A percentile compares a stretch with the other conserved stretches of the same genome.
These are phyloP conservation scores for Oryzias dopingdopingensis DNA, from an alignment of 2,797 vertebrate genomes.

Conservation along the genomic window DNA sequence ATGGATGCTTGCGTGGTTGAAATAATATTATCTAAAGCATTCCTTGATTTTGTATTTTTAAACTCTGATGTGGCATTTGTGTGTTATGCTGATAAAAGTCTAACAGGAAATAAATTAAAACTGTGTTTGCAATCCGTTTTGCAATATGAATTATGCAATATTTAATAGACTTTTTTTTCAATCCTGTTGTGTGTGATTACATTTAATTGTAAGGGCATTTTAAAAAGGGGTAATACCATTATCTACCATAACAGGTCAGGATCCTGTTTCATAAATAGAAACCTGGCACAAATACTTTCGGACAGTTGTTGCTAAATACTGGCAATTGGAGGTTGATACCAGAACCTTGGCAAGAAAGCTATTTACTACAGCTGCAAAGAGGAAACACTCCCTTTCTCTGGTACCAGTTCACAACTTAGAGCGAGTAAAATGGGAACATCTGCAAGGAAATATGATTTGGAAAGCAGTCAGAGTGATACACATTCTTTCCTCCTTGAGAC, in stretches of 20 bases:
- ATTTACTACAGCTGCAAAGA: constrained; percentile 36
- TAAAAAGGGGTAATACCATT: constrained; percentile 7
- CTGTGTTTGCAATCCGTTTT: too few relatives aligned
- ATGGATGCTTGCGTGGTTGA: too few relatives aligned
- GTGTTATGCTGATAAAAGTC: too few relatives aligned
- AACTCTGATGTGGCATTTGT: too few relatives aligned
- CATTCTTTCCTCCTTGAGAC: constrained; percentile 10
- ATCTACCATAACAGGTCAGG: constrained; percentile 14
- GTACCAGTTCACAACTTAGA: constrained; percentile 21
- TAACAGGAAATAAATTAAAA: too few relatives aligned
- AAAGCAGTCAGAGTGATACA: constrained; percentile 1
- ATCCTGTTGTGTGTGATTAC: too few relatives aligned
- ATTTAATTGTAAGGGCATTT: neutral
- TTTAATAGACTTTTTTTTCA: neutral
- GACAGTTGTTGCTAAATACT: constrained; percentile 15
- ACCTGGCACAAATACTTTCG: constrained; percentile 28
- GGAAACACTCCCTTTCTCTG: constrained; percentile 31
- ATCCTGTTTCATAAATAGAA: constrained; percentile 16
- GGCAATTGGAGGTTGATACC: constrained; percentile 18
- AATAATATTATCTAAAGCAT: too few relatives aligned
- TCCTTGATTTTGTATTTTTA: too few relatives aligned
- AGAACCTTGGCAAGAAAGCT: constrained; percentile 35
- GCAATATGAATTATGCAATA: too few relatives aligned
- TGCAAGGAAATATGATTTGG: constrained; percentile 9
- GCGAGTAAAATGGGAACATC: constrained; percentile 7